These are phyloP conservation scores for Helobdella robusta DNA, from an alignment of 2,888 invertebrate species.

Conservation along the genomic window DNA sequence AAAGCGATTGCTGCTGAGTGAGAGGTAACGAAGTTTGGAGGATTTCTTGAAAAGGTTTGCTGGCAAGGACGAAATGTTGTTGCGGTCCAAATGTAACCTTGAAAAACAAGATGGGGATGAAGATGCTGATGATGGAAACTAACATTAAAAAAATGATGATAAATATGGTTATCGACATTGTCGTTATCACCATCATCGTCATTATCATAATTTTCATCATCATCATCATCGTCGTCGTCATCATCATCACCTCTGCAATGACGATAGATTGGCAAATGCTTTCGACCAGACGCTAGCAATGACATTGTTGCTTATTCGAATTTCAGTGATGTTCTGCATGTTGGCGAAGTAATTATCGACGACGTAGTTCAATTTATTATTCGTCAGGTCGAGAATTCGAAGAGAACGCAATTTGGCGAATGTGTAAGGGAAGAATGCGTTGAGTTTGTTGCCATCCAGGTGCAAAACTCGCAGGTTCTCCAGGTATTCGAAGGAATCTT, in stretches of 20 bases:
- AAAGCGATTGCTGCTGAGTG: too few relatives aligned
- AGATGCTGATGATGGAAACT: too few relatives aligned
- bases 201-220: neutral
- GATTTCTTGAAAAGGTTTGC: too few relatives aligned
- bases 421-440: constrained; percentile 27
- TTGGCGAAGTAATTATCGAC: constrained; percentile 27
- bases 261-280: constrained; percentile 28
- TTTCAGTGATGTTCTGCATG: constrained; percentile 29
- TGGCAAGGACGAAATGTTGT: too few relatives aligned
- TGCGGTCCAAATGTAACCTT: too few relatives aligned
- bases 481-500: constrained; percentile 32
- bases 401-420: constrained; percentile 31
- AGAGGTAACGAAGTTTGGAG: too few relatives aligned
- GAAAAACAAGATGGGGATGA: too few relatives aligned
- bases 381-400: constrained; percentile 28
- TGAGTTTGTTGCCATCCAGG: constrained; percentile 33
- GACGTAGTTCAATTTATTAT: constrained; percentile 33
- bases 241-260: constrained; percentile 18
- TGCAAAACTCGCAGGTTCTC: constrained; percentile 32
- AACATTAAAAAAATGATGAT: too few relatives aligned
- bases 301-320: constrained; percentile 31
- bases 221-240: neutral
- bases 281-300: constrained; percentile 31
- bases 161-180: too few relatives aligned
- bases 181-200: neutral